phyloP scores from a whole-genome alignment of 2,113 vertebrate genomes.

The Excalfactoria chinensis region DNA sequence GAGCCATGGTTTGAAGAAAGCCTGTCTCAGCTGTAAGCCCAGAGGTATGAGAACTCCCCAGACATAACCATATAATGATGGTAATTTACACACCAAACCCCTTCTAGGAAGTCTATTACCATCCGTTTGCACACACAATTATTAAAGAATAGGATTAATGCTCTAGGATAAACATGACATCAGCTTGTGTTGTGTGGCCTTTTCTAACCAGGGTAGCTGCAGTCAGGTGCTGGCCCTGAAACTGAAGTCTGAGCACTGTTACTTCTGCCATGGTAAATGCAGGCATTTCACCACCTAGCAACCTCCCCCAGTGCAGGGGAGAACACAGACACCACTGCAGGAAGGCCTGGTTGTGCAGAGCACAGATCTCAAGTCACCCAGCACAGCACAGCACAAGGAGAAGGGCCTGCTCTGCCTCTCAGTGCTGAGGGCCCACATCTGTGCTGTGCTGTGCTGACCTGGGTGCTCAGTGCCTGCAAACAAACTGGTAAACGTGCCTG shows the following conservation, averaged over 20 bases:
- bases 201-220: not conserved
- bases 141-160: not conserved
- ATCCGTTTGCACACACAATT: not conserved
- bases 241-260: not conserved
- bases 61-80: not conserved
- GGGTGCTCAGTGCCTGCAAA: conserved; percentile 26
- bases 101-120: not conserved
- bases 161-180: not conserved
- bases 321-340: not conserved
- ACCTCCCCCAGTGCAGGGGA: fast-evolving
- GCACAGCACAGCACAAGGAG: not conserved
- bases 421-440: fast-evolving
- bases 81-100: not conserved
- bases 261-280: not conserved
- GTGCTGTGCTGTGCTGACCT: not conserved
- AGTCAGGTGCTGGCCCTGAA: not conserved
- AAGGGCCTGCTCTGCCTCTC: not conserved
- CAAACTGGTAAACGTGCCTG: conserved; percentile 26
- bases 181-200: not conserved
- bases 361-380: not conserved
- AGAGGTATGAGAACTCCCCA: not conserved
- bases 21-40: not conserved
- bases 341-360: not conserved
- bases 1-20: not conserved
- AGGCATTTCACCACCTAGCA: not conserved